Evolutionary conservation across 2,113 vertebrate genomes (phyloP).

Genomic region (Origma solitaria): DNA sequence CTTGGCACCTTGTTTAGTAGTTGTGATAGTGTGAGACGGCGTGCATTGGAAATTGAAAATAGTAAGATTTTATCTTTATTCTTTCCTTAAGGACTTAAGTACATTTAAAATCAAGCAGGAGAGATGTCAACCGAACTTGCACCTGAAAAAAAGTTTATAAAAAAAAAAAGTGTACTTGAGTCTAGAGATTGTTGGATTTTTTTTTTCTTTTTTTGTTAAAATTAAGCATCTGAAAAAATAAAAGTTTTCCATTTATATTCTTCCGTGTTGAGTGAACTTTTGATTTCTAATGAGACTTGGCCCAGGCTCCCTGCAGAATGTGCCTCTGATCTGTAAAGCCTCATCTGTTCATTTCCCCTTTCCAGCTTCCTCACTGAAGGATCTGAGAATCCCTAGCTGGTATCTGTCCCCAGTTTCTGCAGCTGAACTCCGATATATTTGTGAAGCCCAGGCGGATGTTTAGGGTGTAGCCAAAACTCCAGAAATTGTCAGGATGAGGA

Average conservation of each 20-base stretch:
- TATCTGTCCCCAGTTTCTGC: neutral
- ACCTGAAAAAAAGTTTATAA: neutral
- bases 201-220: neutral
- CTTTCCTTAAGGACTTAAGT: neutral
- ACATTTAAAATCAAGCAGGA: neutral
- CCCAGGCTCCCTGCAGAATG: neutral
- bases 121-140: neutral
- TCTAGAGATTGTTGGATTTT: neutral
- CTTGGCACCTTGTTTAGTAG: neutral
- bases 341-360: neutral
- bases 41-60: neutral
- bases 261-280: neutral
- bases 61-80: neutral
- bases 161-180: neutral
- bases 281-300: neutral
- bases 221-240: neutral
- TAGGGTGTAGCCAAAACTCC: neutral
- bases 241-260: neutral
- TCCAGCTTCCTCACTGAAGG: neutral
- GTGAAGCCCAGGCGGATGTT: neutral
- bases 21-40: neutral
- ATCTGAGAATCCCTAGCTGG: neutral
- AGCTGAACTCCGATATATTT: neutral
- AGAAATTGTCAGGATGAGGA: neutral
- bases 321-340: neutral